These are phyloP conservation scores for Caenorhabditis tropicalis DNA, from an alignment of 1,140 invertebrate genomes.

Conservation along the genomic window DNA sequence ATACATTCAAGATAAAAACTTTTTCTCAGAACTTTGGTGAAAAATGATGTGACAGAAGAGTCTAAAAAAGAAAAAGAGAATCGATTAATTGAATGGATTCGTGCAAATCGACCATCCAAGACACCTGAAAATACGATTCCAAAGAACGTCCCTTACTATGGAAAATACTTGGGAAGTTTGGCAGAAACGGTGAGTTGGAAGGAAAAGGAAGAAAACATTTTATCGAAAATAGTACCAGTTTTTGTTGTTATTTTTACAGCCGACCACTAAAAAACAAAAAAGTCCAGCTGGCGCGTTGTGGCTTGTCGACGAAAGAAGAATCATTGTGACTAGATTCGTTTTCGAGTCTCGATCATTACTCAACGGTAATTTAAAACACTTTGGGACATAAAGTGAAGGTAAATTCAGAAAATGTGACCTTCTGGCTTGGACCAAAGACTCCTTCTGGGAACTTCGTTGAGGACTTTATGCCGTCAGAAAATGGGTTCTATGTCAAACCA, in stretches of 20 bases:
- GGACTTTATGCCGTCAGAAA: constrained; percentile 65
- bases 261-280: constrained; percentile 45
- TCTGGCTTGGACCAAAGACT: constrained; percentile 68
- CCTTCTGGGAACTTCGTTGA: constrained; percentile 56
- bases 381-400: background rate
- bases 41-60: constrained; percentile 53
- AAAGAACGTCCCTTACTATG: constrained; percentile 70
- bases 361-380: constrained; percentile 49
- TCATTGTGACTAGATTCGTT: constrained; percentile 69
- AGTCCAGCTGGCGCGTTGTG: constrained; percentile 69
- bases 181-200: constrained; percentile 56
- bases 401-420: constrained; percentile 68
- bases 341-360: constrained; percentile 63
- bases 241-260: background rate
- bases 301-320: constrained; percentile 66
- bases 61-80: constrained; percentile 57
- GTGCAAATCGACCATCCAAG: constrained; percentile 68
- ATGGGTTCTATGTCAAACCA: constrained; percentile 67
- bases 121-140: constrained; percentile 46
- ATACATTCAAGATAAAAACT: constrained; percentile 6
- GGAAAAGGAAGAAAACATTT: background rate
- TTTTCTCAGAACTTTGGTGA: constrained; percentile 51
- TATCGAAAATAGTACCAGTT: constrained; percentile 1
- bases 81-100: constrained; percentile 68
- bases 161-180: constrained; percentile 68